phyloP scores from a whole-genome alignment of 2,888 invertebrate genomes.

The Temnothorax ravouxi region DNA sequence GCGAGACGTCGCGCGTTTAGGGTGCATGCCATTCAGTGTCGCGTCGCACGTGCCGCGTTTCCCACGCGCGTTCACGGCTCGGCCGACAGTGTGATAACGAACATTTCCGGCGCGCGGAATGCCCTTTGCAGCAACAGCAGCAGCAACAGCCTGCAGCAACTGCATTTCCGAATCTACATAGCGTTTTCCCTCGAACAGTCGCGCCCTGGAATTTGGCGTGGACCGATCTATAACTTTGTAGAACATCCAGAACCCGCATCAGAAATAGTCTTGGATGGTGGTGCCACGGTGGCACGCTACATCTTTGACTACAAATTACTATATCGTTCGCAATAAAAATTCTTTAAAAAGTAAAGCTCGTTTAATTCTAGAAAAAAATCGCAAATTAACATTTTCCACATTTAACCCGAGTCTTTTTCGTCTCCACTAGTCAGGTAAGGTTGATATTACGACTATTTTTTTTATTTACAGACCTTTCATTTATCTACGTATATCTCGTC shows the following conservation, averaged over 20 bases:
- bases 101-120: conserved; percentile 3
- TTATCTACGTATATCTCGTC: neutral
- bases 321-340: neutral
- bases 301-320: neutral
- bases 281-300: neutral
- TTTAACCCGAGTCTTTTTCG: neutral
- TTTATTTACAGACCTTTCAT: neutral
- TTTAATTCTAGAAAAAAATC: neutral
- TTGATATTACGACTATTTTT: neutral
- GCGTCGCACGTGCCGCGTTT: conserved; percentile 34
- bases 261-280: neutral
- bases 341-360: neutral
- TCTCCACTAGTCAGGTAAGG: neutral
- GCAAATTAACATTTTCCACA: neutral
- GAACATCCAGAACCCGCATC: neutral
- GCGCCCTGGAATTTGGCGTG: conserved; percentile 34
- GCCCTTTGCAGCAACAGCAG: neutral
- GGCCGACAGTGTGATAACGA: conserved; percentile 21
- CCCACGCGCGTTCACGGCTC: conserved; percentile 45
- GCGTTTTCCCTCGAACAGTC: conserved; percentile 28
- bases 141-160: neutral
- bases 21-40: conserved; percentile 37
- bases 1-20: conserved; percentile 41
- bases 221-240: conserved; percentile 11
- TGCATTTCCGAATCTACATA: conserved; percentile 29